These are phyloP conservation scores for Heliconius eleuchia DNA, from an alignment of 1,140 invertebrate species.

Conservation along the genomic window DNA sequence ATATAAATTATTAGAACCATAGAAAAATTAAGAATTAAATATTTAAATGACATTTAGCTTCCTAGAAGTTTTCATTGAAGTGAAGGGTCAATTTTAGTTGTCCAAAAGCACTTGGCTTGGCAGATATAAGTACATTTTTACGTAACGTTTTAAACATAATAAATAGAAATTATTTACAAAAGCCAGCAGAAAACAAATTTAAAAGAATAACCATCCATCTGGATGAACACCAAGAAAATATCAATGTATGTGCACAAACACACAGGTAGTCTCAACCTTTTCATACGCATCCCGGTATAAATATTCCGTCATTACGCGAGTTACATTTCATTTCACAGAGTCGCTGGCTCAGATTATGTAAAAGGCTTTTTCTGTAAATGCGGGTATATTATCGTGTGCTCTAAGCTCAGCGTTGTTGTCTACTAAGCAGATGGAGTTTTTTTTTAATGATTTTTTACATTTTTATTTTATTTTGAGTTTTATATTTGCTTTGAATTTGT, in stretches of 20 bases:
- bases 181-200: not conserved
- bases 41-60: too few species aligned
- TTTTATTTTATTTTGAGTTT: not conserved
- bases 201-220: not conserved
- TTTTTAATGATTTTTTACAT: conserved; percentile 14
- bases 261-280: conserved; percentile 10
- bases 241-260: conserved; percentile 12
- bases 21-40: too few species aligned
- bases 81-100: too few species aligned
- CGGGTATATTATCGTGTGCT: conserved; percentile 11
- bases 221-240: conserved; percentile 1
- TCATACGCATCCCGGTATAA: conserved; percentile 27
- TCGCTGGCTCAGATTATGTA: conserved; percentile 28
- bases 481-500: not conserved
- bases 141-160: not conserved
- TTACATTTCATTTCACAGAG: conserved; percentile 31
- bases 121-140: not conserved
- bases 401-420: conserved; percentile 10
- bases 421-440: not conserved
- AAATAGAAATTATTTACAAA: not conserved
- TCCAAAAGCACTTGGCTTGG: too few species aligned
- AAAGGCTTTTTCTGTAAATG: conserved; percentile 28
- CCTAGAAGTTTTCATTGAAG: too few species aligned
- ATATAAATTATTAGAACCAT: too few species aligned
- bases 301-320: conserved; percentile 29